Evolutionary conservation across 1,140 invertebrate genomes (phyloP).

Genomic region (Diploscapter pachys): DNA sequence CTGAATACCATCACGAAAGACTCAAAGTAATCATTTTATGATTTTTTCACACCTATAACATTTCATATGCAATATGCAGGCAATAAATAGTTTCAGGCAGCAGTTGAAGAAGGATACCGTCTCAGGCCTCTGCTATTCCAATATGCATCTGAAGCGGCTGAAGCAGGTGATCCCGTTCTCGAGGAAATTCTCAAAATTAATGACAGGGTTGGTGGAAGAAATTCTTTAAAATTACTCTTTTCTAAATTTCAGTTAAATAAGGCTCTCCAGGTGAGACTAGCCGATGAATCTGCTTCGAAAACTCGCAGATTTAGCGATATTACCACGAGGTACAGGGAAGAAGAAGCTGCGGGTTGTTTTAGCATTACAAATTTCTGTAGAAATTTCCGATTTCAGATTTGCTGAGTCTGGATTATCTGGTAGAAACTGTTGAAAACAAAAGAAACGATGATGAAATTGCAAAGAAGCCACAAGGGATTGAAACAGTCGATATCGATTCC

Average conservation of each 20-base stretch:
- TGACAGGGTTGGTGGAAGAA: constrained; percentile 1
- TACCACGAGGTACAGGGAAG: not conserved
- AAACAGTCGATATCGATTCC: not conserved
- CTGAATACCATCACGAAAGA: not conserved
- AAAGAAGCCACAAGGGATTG: not conserved
- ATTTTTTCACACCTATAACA: not conserved
- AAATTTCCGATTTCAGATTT: not conserved
- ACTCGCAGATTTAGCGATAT: not conserved
- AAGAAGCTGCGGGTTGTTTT: not conserved
- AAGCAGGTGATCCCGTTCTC: constrained; percentile 6
- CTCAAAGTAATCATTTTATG: not conserved
- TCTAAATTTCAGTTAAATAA: not conserved
- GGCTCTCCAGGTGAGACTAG: not conserved
- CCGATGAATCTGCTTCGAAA: not conserved
- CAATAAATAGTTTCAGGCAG: not conserved
- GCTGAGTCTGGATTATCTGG: not conserved
- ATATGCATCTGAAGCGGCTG: constrained; percentile 18
- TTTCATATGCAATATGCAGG: not conserved
- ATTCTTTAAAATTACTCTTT: not conserved
- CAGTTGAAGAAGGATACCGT: constrained; percentile 2
- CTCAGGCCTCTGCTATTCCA: constrained; percentile 10
- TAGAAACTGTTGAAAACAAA: not conserved
- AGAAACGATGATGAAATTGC: too few species aligned
- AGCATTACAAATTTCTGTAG: not conserved
- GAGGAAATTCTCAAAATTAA: constrained; percentile 17